A percentile compares a stretch with the other conserved stretches of the same genome.
Evolutionary conservation across 1,140 invertebrate species (phyloP).

Genomic region (Stenopsyche tienmushanensis): DNA sequence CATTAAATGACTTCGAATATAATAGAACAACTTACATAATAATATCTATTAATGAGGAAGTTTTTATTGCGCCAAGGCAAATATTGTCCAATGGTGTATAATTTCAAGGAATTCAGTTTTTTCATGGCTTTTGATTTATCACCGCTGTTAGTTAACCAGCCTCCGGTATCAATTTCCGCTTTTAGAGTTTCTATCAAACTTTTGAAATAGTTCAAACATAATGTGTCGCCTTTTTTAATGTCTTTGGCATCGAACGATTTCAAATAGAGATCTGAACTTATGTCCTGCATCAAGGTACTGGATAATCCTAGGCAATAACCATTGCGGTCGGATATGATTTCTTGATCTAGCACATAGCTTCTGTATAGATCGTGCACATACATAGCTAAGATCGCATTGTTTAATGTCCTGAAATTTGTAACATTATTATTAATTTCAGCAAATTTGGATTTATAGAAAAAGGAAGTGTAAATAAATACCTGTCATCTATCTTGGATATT

Average conservation of each 20-base stretch:
- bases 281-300: neutral
- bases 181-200: neutral
- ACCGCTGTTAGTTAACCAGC: neutral
- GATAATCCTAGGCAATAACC: neutral
- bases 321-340: neutral
- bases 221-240: neutral
- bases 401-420: neutral
- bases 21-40: neutral
- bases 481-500: neutral
- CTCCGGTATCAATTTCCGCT: neutral
- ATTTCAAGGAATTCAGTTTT: neutral
- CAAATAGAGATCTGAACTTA: neutral
- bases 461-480: neutral
- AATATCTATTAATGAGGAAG: neutral
- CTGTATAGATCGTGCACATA: neutral
- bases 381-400: neutral
- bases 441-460: neutral
- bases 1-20: neutral
- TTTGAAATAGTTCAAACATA: neutral
- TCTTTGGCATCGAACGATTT: neutral
- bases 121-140: neutral
- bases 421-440: neutral
- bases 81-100: neutral
- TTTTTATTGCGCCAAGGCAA: neutral
- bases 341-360: neutral